These are phyloP conservation scores for Paramormyrops hopkinsi DNA, from an alignment of 2,797 vertebrate genomes.

Conservation along the genomic window DNA sequence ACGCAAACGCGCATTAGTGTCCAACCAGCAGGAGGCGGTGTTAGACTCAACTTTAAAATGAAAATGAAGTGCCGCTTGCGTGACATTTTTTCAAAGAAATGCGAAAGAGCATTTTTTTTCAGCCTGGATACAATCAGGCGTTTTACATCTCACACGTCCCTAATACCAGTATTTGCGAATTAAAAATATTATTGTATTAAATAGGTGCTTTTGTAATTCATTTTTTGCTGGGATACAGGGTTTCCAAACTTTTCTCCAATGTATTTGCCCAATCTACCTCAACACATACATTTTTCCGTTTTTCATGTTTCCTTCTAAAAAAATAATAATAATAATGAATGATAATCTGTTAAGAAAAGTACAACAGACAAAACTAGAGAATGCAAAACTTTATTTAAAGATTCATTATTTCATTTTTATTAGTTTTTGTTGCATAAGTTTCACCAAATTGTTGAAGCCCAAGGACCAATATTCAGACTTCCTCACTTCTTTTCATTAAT, in stretches of 20 bases:
- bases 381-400: not conserved
- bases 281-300: not conserved
- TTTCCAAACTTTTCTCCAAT: not conserved
- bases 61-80: not conserved
- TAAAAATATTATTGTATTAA: not conserved
- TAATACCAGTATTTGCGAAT: not conserved
- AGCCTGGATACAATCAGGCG: not conserved
- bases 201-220: not conserved
- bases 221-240: not conserved
- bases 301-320: not conserved
- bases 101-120: not conserved
- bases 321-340: not conserved
- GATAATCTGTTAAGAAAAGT: not conserved
- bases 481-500: conserved; percentile 46
- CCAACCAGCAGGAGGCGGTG: not conserved
- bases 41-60: not conserved
- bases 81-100: not conserved
- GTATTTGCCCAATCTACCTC: not conserved
- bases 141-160: not conserved
- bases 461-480: conserved; percentile 15
- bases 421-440: not conserved
- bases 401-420: not conserved
- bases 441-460: not conserved
- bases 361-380: not conserved
- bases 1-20: not conserved